phyloP scores from a whole-genome alignment of 2,797 vertebrate species.

The Schizopygopsis pylzovi region DNA sequence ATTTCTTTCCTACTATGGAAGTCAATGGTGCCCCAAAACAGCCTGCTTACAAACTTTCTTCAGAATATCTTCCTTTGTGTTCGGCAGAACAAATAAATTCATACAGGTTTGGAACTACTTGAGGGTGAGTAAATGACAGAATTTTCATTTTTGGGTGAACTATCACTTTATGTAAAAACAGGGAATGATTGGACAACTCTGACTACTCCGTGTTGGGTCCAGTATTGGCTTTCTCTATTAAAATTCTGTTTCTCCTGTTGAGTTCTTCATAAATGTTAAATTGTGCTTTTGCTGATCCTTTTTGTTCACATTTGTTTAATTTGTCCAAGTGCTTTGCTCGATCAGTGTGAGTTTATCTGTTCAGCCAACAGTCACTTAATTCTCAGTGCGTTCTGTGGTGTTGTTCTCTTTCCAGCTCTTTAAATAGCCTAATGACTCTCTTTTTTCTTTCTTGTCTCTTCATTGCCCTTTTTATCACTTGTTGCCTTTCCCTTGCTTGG shows the following conservation, averaged over 20 bases:
- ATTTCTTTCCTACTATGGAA: too few species aligned
- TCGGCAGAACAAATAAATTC: too few species aligned
- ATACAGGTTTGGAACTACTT: too few species aligned
- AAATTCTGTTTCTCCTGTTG: neutral
- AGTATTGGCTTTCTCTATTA: neutral
- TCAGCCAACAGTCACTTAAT: constrained; percentile 21
- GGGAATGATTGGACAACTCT: neutral
- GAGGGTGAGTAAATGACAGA: too few species aligned
- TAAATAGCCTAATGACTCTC: constrained; percentile 65
- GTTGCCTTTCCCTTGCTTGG: constrained; percentile 50
- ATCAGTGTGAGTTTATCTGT: constrained; percentile 25
- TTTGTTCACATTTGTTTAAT: constrained; percentile 22
- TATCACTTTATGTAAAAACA: neutral
- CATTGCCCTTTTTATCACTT: constrained; percentile 37
- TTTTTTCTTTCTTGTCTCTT: constrained; percentile 47
- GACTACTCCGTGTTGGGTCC: neutral
- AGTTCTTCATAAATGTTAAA: neutral
- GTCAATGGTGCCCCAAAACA: too few species aligned
- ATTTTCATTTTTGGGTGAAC: too few species aligned
- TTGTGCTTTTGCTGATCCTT: neutral
- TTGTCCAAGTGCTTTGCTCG: constrained; percentile 26
- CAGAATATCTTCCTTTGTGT: too few species aligned
- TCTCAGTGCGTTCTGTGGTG: constrained; percentile 35
- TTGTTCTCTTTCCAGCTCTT: constrained; percentile 31
- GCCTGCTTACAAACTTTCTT: too few species aligned